A percentile compares a stretch with the other conserved stretches of the same genome.
Conservation (phyloP, 2,113 vertebrate genomes). For the Malaclemys terrapin region DNA sequence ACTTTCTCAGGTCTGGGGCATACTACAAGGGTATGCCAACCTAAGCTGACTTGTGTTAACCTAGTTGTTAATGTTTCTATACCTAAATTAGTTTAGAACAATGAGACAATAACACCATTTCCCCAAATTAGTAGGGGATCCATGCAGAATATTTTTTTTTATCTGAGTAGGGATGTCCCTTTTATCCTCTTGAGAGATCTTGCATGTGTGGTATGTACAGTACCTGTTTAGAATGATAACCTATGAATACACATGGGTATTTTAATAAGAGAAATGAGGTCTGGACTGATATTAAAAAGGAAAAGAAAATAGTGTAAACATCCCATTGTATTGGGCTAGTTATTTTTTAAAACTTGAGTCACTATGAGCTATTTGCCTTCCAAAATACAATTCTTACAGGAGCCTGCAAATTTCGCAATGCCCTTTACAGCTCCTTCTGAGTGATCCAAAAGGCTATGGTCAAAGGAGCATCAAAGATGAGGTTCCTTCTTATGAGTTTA, state of each 20-base stretch:
- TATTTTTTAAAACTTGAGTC: constrained; percentile 63
- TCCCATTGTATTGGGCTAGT: constrained; percentile 32
- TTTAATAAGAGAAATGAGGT: constrained; percentile 53
- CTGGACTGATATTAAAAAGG: constrained; percentile 15
- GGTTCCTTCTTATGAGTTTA: neutral
- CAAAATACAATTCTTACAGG: constrained; percentile 32
- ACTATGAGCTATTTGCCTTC: constrained; percentile 42
- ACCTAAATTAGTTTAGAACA: too few relatives aligned
- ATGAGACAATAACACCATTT: too few relatives aligned
- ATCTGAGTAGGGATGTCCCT: too few relatives aligned
- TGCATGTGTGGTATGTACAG: neutral
- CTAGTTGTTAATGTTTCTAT: too few relatives aligned
- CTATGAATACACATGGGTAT: constrained; percentile 37
- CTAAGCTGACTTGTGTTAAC: too few relatives aligned
- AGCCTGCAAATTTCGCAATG: constrained; percentile 51
- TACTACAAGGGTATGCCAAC: too few relatives aligned
- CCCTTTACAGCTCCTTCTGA: constrained; percentile 19
- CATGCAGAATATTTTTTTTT: too few relatives aligned
- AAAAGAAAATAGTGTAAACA: constrained; percentile 55
- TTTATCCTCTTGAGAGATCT: too few relatives aligned
- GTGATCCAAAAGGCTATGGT: constrained; percentile 49
- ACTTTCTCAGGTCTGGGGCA: neutral
- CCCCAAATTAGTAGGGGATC: too few relatives aligned
- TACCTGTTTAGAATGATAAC: constrained; percentile 51
- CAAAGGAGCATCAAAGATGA: constrained; percentile 30